These are phyloP conservation scores for Eudyptes chrysolophus DNA, from an alignment of 2,113 vertebrate genomes.

Conservation along the genomic window DNA sequence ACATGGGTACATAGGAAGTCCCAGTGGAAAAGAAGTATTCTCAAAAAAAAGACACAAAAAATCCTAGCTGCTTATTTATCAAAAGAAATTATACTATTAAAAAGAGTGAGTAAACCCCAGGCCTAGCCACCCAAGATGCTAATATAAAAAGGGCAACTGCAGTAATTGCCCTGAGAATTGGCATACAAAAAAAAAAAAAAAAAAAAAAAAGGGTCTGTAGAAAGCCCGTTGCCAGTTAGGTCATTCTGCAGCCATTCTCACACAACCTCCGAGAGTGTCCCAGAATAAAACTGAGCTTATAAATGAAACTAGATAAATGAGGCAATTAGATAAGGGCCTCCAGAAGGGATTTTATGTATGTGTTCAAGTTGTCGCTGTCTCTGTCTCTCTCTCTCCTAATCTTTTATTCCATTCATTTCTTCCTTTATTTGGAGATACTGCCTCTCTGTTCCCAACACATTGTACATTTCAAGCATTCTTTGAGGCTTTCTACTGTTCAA, in stretches of 20 bases:
- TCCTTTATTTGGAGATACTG: conserved; percentile 44
- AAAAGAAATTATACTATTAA: conserved; percentile 56
- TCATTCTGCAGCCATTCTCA: conserved; percentile 62
- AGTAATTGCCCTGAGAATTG: conserved; percentile 66
- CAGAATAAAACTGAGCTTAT: conserved; percentile 66
- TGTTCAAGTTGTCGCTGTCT: conserved; percentile 47
- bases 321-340: conserved; percentile 64
- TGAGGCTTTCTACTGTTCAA: background rate
- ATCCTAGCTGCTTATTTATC: conserved; percentile 48
- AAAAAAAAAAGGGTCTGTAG: background rate
- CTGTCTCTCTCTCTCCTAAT: conserved; percentile 29
- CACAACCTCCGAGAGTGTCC: conserved; percentile 31
- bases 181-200: conserved; percentile 34
- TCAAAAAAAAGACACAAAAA: background rate
- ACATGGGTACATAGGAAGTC: background rate
- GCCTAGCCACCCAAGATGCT: conserved; percentile 59
- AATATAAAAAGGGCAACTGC: conserved; percentile 54
- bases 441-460: conserved; percentile 41
- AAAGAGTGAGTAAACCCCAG: conserved; percentile 52
- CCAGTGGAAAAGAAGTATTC: conserved; percentile 44
- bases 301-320: conserved; percentile 66
- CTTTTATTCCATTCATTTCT: conserved; percentile 57
- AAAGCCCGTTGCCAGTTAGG: conserved; percentile 60
- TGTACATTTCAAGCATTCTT: conserved; percentile 19
- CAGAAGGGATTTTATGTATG: conserved; percentile 53